Percentiles rank a stretch among this genome's conserved stretches.
Conservation (phyloP, 2,797 vertebrate species). For the Lemur catta region DNA sequence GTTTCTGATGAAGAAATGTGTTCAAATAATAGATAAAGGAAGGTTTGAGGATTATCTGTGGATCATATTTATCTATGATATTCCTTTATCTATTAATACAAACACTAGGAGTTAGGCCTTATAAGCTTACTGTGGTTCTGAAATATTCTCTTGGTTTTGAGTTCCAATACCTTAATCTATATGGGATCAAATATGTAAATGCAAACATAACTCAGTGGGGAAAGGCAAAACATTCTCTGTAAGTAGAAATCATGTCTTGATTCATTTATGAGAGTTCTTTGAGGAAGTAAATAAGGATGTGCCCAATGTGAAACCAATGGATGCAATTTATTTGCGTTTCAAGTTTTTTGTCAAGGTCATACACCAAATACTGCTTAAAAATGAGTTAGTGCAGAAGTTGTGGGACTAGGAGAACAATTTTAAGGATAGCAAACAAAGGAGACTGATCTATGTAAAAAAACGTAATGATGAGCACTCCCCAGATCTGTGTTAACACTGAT, state of each 20-base stretch:
- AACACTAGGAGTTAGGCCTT: neutral
- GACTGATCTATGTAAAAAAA: neutral
- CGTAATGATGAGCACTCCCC: neutral
- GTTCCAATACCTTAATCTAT: constrained; percentile 4
- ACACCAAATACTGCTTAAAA: constrained; percentile 11
- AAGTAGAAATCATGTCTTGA: constrained; percentile 27
- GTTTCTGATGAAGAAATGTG: constrained; percentile 33
- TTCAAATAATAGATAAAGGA: constrained; percentile 10
- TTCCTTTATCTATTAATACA: constrained; percentile 6
- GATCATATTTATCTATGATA: neutral
- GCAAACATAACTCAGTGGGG: neutral
- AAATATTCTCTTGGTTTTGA: constrained; percentile 40
- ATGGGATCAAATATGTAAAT: constrained; percentile 37
- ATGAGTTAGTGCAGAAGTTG: neutral
- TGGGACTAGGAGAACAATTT: neutral
- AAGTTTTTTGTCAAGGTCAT: neutral
- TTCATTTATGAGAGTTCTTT: constrained; percentile 30
- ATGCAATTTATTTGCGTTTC: constrained; percentile 32
- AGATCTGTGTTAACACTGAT: neutral
- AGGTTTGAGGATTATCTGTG: neutral
- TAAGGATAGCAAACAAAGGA: constrained; percentile 42
- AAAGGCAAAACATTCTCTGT: constrained; percentile 1
- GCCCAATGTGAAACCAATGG: neutral
- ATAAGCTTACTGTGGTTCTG: neutral
- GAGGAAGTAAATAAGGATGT: constrained; percentile 4